phyloP scores from a whole-genome alignment of 2,888 invertebrate species.

The Ommatoiulus sabulosus region DNA sequence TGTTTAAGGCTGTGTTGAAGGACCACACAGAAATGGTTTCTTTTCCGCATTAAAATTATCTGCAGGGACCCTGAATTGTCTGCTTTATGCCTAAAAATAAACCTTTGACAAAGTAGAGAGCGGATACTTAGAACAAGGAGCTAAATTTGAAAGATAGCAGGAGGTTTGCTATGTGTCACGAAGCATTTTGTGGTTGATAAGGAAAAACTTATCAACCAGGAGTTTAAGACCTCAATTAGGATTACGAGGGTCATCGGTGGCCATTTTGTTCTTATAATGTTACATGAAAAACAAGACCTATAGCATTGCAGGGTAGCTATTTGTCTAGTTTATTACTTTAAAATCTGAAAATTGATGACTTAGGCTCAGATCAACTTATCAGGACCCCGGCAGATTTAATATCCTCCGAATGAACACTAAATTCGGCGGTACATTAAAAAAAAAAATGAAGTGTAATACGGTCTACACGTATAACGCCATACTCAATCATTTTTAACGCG shows the following conservation, averaged over 20 bases:
- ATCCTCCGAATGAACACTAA: slow-evolving; percentile 1
- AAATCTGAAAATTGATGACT: slow-evolving; percentile 30
- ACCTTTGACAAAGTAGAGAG: slow-evolving; percentile 26
- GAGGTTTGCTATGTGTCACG: slow-evolving; percentile 50
- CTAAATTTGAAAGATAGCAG: slow-evolving; percentile 42
- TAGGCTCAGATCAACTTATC: slow-evolving; percentile 32
- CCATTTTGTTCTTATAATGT: slow-evolving; percentile 5
- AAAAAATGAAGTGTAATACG: neutral
- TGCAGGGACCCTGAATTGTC: neutral
- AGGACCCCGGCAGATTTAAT: slow-evolving; percentile 21
- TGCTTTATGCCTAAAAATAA: slow-evolving; percentile 15
- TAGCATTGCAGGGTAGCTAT: neutral
- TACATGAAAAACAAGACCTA: neutral
- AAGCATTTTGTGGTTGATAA: slow-evolving; percentile 55
- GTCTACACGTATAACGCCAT: neutral
- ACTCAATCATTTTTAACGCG: slow-evolving; percentile 22
- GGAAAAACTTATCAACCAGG: slow-evolving; percentile 38
- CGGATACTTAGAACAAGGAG: neutral
- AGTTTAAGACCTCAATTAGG: slow-evolving; percentile 49
- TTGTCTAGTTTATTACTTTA: neutral
- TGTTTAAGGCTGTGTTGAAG: neutral
- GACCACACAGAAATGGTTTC: slow-evolving; percentile 28
- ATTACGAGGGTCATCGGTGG: slow-evolving; percentile 44
- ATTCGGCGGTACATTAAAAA: neutral
- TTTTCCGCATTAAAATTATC: slow-evolving; percentile 32